Percentiles rank a stretch among this genome's conserved stretches.
These are phyloP conservation scores for Brachymystax lenok DNA, from an alignment of 2,797 vertebrate genomes.

Conservation along the genomic window DNA sequence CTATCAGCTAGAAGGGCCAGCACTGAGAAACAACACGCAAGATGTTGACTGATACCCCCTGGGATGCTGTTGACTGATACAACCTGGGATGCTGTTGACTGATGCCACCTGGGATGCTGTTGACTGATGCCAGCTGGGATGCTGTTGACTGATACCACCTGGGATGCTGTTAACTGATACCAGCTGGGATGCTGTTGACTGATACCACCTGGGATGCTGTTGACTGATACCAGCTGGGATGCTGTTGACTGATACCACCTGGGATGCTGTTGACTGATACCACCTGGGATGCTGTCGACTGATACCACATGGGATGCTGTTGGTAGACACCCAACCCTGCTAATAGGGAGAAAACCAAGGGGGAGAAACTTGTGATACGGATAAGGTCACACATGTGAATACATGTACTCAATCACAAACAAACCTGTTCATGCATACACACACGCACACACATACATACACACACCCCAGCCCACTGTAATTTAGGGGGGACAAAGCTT, in stretches of 20 bases:
- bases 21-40: background rate
- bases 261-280: constrained; percentile 34
- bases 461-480: constrained; percentile 27
- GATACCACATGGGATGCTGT: constrained; percentile 33
- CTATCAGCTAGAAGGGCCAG: constrained; percentile 24
- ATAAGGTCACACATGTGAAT: background rate
- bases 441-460: background rate
- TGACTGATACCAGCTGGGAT: constrained; percentile 33
- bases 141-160: constrained; percentile 37
- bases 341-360: background rate
- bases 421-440: no score
- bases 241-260: constrained; percentile 37
- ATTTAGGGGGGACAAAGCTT: constrained; percentile 54
- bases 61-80: constrained; percentile 33
- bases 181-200: constrained; percentile 34
- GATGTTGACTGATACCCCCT: constrained; percentile 36
- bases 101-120: constrained; percentile 32
- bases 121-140: constrained; percentile 32
- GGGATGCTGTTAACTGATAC: constrained; percentile 32
- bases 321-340: constrained; percentile 17
- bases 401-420: background rate
- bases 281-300: constrained; percentile 22
- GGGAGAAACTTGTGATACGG: constrained; percentile 6
- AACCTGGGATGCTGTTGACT: constrained; percentile 35
- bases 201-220: constrained; percentile 33